Evolutionary conservation across 2,797 vertebrate genomes (phyloP).

Genomic region (Phrynocephalus forsythii): DNA sequence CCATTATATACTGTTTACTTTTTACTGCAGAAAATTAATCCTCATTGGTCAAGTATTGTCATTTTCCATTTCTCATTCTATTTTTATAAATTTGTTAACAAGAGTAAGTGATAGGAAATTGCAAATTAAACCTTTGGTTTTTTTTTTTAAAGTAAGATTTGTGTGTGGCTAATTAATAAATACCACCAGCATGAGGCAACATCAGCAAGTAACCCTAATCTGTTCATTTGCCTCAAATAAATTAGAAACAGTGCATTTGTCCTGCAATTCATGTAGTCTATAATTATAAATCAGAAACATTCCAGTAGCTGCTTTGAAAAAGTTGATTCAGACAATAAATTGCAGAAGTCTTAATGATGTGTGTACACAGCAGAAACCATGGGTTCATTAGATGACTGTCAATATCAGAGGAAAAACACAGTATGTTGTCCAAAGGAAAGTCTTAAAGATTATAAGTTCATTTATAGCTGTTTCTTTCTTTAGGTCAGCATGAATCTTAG

Average conservation of each 20-base stretch:
- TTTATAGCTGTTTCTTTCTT: no score
- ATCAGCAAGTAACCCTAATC: background rate
- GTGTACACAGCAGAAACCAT: slow-evolving; percentile 17
- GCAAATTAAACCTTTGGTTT: slow-evolving; percentile 11
- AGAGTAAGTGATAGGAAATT: slow-evolving; percentile 46
- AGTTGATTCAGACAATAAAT: slow-evolving; percentile 38
- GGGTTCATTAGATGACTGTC: slow-evolving; percentile 5
- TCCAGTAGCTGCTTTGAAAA: slow-evolving; percentile 39
- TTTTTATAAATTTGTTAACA: slow-evolving; percentile 27
- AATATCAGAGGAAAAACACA: background rate
- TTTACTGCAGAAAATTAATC: slow-evolving; percentile 16
- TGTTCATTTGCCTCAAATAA: slow-evolving; percentile 48
- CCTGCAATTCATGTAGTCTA: slow-evolving; percentile 27
- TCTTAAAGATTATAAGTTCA: background rate
- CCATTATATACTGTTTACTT: background rate
- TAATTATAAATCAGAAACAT: slow-evolving; percentile 46
- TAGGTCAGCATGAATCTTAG: no score
- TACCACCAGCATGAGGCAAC: slow-evolving; percentile 43
- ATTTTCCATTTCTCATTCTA: slow-evolving; percentile 39
- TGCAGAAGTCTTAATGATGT: slow-evolving; percentile 41
- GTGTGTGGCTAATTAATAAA: slow-evolving; percentile 58
- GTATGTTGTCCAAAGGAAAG: background rate
- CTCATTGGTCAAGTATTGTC: slow-evolving; percentile 11
- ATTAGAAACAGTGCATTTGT: slow-evolving; percentile 29
- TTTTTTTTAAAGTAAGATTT: slow-evolving; percentile 46